phyloP scores from a whole-genome alignment of 2,113 vertebrate genomes.

The Menidia beryllina region DNA sequence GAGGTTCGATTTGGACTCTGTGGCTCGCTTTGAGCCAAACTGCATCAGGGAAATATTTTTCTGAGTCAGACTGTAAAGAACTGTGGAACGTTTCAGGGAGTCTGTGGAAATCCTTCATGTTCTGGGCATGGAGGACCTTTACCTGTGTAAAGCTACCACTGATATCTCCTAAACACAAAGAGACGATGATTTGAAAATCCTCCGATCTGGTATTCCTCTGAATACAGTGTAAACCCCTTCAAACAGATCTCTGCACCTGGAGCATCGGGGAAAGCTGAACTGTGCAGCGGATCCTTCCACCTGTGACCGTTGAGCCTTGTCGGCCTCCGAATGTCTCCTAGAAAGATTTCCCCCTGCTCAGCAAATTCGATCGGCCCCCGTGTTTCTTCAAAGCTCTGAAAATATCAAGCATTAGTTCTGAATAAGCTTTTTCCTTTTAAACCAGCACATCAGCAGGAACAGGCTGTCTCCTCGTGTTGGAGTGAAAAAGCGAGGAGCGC shows the following conservation, averaged over 20 bases:
- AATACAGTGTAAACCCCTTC: no score
- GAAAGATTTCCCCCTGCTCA: neutral
- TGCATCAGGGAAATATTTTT: no score
- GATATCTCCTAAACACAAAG: no score
- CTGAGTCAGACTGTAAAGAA: neutral
- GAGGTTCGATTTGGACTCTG: neutral
- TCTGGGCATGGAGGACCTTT: no score
- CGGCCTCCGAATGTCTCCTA: neutral
- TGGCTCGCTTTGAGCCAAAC: no score
- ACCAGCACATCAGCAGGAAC: constrained; percentile 38
- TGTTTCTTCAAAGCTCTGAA: constrained; percentile 13
- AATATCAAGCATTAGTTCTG: constrained; percentile 31
- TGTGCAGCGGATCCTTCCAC: no score
- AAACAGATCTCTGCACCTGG: no score
- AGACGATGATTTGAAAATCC: no score
- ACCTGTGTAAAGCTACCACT: neutral
- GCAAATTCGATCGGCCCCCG: neutral
- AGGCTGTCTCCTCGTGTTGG: constrained; percentile 54
- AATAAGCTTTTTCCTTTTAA: constrained; percentile 41
- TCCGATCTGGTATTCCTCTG: no score
- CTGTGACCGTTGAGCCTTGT: neutral
- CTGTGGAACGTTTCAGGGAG: neutral
- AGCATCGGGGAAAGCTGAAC: no score
- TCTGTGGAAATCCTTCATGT: neutral
- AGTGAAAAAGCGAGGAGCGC: constrained; percentile 42